Percentiles rank a stretch among this genome's conserved stretches.
These are phyloP conservation scores for Lepidurus apus DNA, from an alignment of 1,140 invertebrate species.

Conservation along the genomic window DNA sequence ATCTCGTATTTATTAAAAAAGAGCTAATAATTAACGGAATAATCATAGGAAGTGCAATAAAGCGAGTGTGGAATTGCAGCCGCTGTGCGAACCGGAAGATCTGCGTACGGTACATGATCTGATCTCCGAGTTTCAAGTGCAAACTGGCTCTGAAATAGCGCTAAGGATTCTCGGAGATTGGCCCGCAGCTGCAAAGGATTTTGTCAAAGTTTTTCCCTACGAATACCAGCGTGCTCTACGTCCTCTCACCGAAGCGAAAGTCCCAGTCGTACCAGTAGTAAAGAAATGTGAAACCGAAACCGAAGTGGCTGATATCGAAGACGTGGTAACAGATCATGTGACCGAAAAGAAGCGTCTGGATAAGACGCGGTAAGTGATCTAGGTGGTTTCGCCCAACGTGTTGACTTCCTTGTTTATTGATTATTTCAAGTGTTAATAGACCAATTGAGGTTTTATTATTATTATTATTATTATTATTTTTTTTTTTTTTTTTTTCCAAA, in stretches of 20 bases:
- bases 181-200: conserved; percentile 68
- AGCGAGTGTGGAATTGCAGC: conserved; percentile 83
- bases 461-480: no score
- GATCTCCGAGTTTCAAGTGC: conserved; percentile 77
- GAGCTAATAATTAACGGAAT: neutral
- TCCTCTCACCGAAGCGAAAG: conserved; percentile 56
- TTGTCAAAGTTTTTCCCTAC: conserved; percentile 96
- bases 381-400: neutral
- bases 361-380: conserved; percentile 23
- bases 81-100: conserved; percentile 73
- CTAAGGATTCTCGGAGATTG: conserved; percentile 72
- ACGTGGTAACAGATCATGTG: conserved; percentile 66
- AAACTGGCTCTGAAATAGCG: conserved; percentile 86
- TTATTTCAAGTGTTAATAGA: neutral
- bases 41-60: conserved; percentile 64
- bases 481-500: no score
- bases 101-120: conserved; percentile 69
- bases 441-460: neutral
- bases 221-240: conserved; percentile 90
- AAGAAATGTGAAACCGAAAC: conserved; percentile 45
- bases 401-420: neutral
- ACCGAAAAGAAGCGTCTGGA: conserved; percentile 71
- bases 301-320: conserved; percentile 77
- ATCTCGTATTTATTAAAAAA: neutral
- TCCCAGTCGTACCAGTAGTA: conserved; percentile 45